Evolutionary conservation across 2,888 invertebrate genomes (phyloP).

Genomic region (Cosmia pyralina): DNA sequence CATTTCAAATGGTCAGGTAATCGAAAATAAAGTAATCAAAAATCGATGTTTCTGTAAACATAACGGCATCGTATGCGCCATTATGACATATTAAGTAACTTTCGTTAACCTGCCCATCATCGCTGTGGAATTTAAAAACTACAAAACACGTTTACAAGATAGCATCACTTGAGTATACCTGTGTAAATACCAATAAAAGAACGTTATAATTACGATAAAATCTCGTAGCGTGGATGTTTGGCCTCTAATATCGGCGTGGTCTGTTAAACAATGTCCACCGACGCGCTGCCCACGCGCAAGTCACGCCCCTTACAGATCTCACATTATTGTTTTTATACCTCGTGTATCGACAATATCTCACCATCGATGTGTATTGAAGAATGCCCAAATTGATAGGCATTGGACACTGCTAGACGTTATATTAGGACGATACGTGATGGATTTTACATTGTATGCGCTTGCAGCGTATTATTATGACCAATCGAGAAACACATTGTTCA

Average conservation of each 20-base stretch:
- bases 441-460: constrained; percentile 63
- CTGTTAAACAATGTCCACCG: constrained; percentile 87
- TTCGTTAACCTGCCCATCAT: constrained; percentile 56
- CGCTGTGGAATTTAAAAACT: constrained; percentile 55
- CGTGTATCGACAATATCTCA: constrained; percentile 76
- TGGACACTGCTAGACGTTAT: constrained; percentile 65
- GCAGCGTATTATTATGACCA: constrained; percentile 59
- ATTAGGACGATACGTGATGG: constrained; percentile 72
- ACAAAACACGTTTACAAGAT: constrained; percentile 66
- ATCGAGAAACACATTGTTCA: constrained; percentile 60
- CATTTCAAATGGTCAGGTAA: constrained; percentile 24
- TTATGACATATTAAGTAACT: constrained; percentile 51
- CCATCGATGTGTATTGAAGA: constrained; percentile 73
- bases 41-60: constrained; percentile 27
- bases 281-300: constrained; percentile 84
- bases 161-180: constrained; percentile 72
- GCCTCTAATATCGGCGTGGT: constrained; percentile 80
- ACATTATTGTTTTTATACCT: constrained; percentile 79
- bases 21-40: constrained; percentile 49
- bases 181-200: constrained; percentile 88
- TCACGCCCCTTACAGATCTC: constrained; percentile 82
- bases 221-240: constrained; percentile 84
- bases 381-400: constrained; percentile 73
- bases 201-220: constrained; percentile 88
- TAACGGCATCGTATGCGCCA: constrained; percentile 20